phyloP scores from a whole-genome alignment of 2,888 invertebrate genomes.

The Steromphala cineraria region DNA sequence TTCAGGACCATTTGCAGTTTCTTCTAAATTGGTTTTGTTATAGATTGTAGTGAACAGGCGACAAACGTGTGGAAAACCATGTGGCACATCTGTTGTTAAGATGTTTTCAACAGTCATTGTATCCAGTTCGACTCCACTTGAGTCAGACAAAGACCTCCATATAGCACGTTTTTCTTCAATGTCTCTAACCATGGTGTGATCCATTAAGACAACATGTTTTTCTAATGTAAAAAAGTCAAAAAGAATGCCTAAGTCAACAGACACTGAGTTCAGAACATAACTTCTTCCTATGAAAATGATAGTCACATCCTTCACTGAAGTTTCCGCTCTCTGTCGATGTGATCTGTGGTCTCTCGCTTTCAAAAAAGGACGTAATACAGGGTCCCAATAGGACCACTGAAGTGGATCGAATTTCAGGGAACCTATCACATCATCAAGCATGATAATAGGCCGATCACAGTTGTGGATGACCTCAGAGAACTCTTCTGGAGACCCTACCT shows the following conservation, averaged over 20 bases:
- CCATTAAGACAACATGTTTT: not conserved
- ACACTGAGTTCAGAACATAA: not conserved
- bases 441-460: not conserved
- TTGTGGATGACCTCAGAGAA: not conserved
- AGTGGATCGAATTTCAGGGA: not conserved
- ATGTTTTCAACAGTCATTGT: not conserved
- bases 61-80: not conserved
- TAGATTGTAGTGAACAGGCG: not conserved
- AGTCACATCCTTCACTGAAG: not conserved
- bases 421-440: not conserved
- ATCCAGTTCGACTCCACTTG: not conserved
- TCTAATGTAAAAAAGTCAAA: not conserved
- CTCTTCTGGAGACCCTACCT: not conserved
- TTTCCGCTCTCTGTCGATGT: not conserved
- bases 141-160: not conserved
- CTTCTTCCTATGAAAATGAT: not conserved
- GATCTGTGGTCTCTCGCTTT: not conserved
- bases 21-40: not conserved
- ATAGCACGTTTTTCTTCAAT: not conserved
- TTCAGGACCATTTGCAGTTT: not conserved
- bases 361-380: not conserved
- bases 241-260: not conserved
- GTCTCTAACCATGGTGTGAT: not conserved
- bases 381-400: not conserved
- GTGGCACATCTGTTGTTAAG: not conserved